Evolutionary conservation across 2,797 vertebrate genomes (phyloP).

Genomic region (Gymnopithys bicolor): DNA sequence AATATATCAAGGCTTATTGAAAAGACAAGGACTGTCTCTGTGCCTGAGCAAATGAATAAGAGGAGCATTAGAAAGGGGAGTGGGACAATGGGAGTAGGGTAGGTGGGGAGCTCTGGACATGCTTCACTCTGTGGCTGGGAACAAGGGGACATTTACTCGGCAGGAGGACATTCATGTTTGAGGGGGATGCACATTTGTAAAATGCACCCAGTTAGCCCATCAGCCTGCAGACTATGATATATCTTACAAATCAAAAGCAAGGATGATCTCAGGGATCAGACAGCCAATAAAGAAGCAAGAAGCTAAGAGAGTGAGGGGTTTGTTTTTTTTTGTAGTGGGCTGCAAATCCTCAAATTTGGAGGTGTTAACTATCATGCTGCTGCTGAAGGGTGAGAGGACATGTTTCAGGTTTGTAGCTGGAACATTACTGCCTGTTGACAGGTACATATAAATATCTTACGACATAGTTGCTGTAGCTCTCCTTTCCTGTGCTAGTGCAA

Average conservation of each 20-base stretch:
- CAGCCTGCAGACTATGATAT: neutral
- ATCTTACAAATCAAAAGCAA: neutral
- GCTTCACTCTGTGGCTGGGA: neutral
- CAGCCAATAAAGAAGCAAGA: neutral
- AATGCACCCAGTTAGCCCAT: neutral
- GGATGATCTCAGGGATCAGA: neutral
- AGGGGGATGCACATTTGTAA: neutral
- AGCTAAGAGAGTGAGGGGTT: neutral
- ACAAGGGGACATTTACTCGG: neutral
- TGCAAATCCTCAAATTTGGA: neutral
- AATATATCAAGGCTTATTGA: neutral
- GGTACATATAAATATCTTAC: neutral
- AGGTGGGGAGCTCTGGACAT: neutral
- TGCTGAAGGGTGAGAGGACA: neutral
- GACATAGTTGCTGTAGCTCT: neutral
- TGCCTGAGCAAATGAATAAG: neutral
- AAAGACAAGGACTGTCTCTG: neutral
- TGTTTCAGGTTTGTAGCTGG: neutral
- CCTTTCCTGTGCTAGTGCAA: rapidly evolving
- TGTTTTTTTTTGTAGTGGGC: neutral
- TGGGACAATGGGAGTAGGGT: neutral
- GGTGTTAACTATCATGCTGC: neutral
- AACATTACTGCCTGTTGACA: neutral
- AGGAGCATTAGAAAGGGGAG: slow-evolving; percentile 2
- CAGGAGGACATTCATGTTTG: neutral